Evolutionary conservation across 2,888 invertebrate species (phyloP).

Genomic region (Asteroscopus sphinx): DNA sequence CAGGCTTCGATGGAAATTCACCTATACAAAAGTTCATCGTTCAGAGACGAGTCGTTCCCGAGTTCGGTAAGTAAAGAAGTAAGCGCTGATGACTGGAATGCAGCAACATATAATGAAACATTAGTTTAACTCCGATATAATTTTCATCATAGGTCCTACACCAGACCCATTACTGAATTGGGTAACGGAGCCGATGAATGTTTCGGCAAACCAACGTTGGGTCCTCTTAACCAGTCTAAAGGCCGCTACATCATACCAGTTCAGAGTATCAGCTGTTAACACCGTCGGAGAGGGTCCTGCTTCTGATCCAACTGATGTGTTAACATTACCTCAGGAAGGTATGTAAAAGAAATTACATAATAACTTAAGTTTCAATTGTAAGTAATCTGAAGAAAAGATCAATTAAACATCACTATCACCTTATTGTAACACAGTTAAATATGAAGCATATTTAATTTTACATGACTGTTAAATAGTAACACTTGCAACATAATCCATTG

Average conservation of each 20-base stretch:
- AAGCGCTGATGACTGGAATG: background rate
- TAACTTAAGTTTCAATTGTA: background rate
- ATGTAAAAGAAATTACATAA: constrained; percentile 69
- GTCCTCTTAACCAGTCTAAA: constrained; percentile 95
- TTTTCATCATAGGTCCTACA: constrained; percentile 92
- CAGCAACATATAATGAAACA: background rate
- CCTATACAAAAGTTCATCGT: constrained; percentile 97
- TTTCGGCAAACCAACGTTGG: constrained; percentile 94
- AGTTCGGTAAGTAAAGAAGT: constrained; percentile 91
- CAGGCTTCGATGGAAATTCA: constrained; percentile 99
- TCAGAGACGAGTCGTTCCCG: constrained; percentile 96
- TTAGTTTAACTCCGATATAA: background rate
- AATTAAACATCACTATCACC: background rate
- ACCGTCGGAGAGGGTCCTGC: constrained; percentile 98
- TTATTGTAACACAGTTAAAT: constrained; percentile 10
- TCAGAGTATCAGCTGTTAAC: constrained; percentile 98
- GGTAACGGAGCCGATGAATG: constrained; percentile 96
- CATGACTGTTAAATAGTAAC: constrained; percentile 18
- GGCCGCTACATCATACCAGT: constrained; percentile 98
- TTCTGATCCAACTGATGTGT: constrained; percentile 96
- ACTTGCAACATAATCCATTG: constrained; percentile 28
- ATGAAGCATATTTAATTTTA: constrained; percentile 16
- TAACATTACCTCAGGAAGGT: constrained; percentile 99
- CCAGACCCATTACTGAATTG: constrained; percentile 96
- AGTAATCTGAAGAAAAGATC: background rate